Percentiles rank a stretch among this genome's conserved stretches.
phyloP scores from a whole-genome alignment of 1,140 invertebrate genomes.

The Atta colombica region DNA sequence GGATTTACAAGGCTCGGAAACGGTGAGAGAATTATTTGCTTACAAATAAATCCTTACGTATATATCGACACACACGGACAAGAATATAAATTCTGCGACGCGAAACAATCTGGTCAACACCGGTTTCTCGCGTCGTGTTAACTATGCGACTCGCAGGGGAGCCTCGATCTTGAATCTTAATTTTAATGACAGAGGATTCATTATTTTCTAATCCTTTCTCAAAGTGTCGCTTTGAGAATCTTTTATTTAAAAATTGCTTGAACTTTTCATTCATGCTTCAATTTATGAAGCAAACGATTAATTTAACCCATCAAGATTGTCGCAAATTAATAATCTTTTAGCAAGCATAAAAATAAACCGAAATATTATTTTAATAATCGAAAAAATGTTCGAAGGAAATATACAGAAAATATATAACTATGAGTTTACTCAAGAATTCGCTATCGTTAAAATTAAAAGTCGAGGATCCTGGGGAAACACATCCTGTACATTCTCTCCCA shows the following conservation, averaged over 20 bases:
- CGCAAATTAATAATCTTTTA: constrained; percentile 2
- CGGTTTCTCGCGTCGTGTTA: constrained; percentile 34
- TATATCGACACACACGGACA: constrained; percentile 55
- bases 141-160: constrained; percentile 31
- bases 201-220: neutral
- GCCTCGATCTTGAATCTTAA: neutral
- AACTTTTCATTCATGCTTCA: neutral
- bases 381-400: neutral
- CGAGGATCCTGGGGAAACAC: constrained; percentile 22
- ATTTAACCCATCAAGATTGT: neutral
- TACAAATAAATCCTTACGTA: constrained; percentile 56
- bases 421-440: neutral
- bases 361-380: constrained; percentile 5
- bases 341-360: neutral
- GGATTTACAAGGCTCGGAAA: constrained; percentile 62
- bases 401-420: neutral
- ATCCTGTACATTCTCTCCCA: constrained; percentile 19
- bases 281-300: neutral
- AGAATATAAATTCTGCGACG: constrained; percentile 53
- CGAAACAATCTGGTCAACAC: constrained; percentile 38
- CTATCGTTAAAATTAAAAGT: constrained; percentile 20
- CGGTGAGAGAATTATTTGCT: constrained; percentile 53
- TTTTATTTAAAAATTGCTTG: neutral
- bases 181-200: neutral
- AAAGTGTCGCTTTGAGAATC: neutral